Percentiles rank a stretch among this genome's conserved stretches.
phyloP scores from a whole-genome alignment of 1,140 invertebrate species.

The Reticulitermes speratus region DNA sequence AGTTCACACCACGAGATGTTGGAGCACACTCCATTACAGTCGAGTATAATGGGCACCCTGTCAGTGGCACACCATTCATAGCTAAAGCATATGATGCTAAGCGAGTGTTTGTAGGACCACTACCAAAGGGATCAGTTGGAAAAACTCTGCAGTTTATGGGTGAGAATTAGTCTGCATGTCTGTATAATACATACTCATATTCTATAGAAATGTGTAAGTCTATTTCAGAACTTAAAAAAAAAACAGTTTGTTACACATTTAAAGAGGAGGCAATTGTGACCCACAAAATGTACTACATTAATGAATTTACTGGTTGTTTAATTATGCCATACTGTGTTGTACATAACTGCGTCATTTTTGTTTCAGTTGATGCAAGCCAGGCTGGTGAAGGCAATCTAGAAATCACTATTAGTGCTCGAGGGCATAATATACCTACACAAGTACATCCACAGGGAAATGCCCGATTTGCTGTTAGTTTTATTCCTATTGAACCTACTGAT shows the following conservation, averaged over 20 bases:
- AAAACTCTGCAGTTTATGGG: slow-evolving; percentile 86
- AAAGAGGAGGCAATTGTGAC: too few species aligned
- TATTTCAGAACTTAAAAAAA: neutral
- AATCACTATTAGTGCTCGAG: slow-evolving; percentile 92
- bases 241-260: neutral
- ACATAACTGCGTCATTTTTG: neutral
- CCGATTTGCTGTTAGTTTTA: slow-evolving; percentile 93
- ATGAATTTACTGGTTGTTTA: too few species aligned
- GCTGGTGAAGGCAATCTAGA: slow-evolving; percentile 98
- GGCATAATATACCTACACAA: slow-evolving; percentile 93
- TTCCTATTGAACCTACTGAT: slow-evolving; percentile 88
- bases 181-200: neutral
- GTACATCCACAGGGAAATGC: slow-evolving; percentile 90
- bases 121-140: slow-evolving; percentile 68
- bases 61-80: slow-evolving; percentile 88
- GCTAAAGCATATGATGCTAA: slow-evolving; percentile 94
- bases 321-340: neutral
- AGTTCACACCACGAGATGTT: slow-evolving; percentile 87
- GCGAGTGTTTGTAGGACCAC: slow-evolving; percentile 79
- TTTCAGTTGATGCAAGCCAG: slow-evolving; percentile 86
- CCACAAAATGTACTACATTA: too few species aligned
- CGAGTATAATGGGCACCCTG: slow-evolving; percentile 86
- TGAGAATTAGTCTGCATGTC: slow-evolving; percentile 36
- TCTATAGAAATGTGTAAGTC: neutral
- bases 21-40: slow-evolving; percentile 87